A percentile compares a stretch with the other conserved stretches of the same genome.
These are phyloP conservation scores for Geopemphigus sp. DNA, from an alignment of 1,140 invertebrate genomes.

Conservation along the genomic window DNA sequence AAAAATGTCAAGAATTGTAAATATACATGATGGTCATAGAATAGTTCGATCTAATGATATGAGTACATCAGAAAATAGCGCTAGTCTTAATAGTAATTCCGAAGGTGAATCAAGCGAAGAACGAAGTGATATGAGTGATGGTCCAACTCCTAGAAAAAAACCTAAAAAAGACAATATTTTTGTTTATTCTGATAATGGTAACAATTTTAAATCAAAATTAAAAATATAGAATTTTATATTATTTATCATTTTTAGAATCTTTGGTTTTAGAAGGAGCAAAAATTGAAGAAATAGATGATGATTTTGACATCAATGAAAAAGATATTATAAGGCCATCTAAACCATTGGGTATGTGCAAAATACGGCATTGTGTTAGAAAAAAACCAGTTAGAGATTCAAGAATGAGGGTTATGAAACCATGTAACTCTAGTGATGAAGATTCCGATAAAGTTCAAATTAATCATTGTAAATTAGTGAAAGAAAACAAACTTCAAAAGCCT, in stretches of 20 bases:
- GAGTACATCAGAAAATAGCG: constrained; percentile 48
- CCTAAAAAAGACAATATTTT: constrained; percentile 53
- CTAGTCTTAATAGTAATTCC: constrained; percentile 46
- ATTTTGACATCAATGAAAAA: constrained; percentile 49
- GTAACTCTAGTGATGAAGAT: constrained; percentile 42
- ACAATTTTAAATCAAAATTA: neutral
- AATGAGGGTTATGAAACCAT: constrained; percentile 45
- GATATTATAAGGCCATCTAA: constrained; percentile 38
- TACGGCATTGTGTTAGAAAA: constrained; percentile 40
- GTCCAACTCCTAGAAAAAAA: constrained; percentile 60
- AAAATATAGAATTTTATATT: neutral
- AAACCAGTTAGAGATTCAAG: constrained; percentile 41
- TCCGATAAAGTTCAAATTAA: constrained; percentile 42
- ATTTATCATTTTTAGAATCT: constrained; percentile 23
- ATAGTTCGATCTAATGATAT: constrained; percentile 39
- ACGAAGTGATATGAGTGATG: constrained; percentile 56
- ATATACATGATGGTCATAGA: neutral
- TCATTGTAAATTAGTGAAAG: constrained; percentile 35
- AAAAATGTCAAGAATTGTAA: constrained; percentile 35
- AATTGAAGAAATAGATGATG: constrained; percentile 53
- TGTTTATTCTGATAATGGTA: constrained; percentile 50
- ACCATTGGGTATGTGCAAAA: constrained; percentile 40
- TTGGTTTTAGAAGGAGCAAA: constrained; percentile 52
- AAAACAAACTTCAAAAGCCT: constrained; percentile 22
- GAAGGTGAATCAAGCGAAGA: constrained; percentile 44